Percentiles rank a stretch among this genome's conserved stretches.
These are phyloP conservation scores for Pelvicachromis taeniatus DNA, from an alignment of 2,113 vertebrate species.

Conservation along the genomic window DNA sequence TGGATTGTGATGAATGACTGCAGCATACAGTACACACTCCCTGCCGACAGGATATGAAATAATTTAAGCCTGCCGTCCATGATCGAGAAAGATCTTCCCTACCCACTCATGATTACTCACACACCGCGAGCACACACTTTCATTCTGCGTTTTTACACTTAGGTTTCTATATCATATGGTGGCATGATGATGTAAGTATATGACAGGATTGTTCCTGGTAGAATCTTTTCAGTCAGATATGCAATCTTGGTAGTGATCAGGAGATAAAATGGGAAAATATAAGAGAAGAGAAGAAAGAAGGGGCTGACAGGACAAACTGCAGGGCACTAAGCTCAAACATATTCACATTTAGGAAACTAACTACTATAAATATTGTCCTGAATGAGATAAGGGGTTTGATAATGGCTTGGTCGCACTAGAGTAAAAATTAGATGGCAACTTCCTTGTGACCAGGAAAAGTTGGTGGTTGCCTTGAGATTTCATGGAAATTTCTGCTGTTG, in stretches of 20 bases:
- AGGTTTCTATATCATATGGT: neutral
- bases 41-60: slow-evolving; percentile 11
- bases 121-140: neutral
- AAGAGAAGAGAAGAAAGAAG: neutral
- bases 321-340: neutral
- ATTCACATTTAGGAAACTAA: neutral
- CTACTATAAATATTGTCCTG: neutral
- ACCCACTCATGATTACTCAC: neutral
- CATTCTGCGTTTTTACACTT: neutral
- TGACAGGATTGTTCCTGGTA: slow-evolving; percentile 2
- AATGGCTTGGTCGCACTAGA: neutral
- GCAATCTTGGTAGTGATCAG: neutral
- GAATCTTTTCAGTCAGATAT: neutral
- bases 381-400: neutral
- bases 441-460: neutral
- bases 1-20: slow-evolving; percentile 24
- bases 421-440: neutral
- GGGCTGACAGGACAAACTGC: neutral
- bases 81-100: neutral
- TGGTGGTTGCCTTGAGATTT: neutral
- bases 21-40: slow-evolving; percentile 8
- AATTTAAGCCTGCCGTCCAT: neutral
- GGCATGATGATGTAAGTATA: slow-evolving; percentile 20
- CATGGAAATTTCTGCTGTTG: neutral
- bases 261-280: neutral